Conservation (phyloP, 1,140 invertebrate species). For the Eupeodes corollae region DNA sequence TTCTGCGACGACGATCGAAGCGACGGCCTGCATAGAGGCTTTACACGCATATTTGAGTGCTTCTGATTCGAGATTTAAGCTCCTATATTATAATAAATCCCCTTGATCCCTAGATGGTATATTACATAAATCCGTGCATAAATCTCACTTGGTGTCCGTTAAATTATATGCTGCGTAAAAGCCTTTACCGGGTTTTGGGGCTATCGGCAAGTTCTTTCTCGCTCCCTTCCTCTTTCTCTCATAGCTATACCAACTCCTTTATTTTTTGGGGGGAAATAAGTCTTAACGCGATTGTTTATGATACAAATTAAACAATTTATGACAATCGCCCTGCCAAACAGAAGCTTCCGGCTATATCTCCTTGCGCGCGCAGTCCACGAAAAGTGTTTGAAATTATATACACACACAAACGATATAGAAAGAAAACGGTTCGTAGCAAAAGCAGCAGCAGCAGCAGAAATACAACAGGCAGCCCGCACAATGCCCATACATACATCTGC, state of each 20-base stretch:
- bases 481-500: not conserved
- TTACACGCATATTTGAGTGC: too few relatives aligned
- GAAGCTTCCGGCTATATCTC: slow-evolving; percentile 9
- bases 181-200: slow-evolving; percentile 7
- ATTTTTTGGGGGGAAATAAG: slow-evolving; percentile 34
- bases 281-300: slow-evolving; percentile 39
- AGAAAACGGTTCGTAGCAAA: too few relatives aligned
- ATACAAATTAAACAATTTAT: slow-evolving; percentile 40
- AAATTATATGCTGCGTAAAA: slow-evolving; percentile 37
- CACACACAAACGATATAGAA: too few relatives aligned
- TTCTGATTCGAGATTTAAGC: too few relatives aligned
- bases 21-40: too few relatives aligned
- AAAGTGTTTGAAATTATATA: too few relatives aligned
- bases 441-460: too few relatives aligned
- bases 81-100: too few relatives aligned
- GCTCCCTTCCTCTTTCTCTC: too few relatives aligned
- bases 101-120: too few relatives aligned
- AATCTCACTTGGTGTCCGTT: slow-evolving; percentile 39
- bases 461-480: not conserved
- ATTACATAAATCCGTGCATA: slow-evolving; percentile 19
- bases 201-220: not conserved
- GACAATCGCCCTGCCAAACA: slow-evolving; percentile 18
- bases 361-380: not conserved
- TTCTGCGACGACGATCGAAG: too few relatives aligned
- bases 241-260: too few relatives aligned